phyloP scores from a whole-genome alignment of 1,140 invertebrate species.

The Acromyrmex heyeri region DNA sequence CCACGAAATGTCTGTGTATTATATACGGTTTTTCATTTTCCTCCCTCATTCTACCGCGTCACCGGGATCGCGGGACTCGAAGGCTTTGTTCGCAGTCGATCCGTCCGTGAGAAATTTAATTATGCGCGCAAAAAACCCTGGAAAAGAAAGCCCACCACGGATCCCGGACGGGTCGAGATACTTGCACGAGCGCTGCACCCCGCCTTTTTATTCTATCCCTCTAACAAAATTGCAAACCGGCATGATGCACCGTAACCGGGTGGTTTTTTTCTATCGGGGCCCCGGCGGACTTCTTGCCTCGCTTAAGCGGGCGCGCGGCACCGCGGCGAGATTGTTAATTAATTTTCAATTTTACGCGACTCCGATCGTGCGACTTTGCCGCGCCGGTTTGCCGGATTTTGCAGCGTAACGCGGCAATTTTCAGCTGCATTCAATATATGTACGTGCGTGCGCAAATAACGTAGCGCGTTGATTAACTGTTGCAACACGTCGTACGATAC shows the following conservation, averaged over 20 bases:
- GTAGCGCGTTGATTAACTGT: slow-evolving; percentile 54
- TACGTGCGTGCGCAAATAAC: slow-evolving; percentile 48
- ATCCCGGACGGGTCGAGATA: slow-evolving; percentile 33
- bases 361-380: slow-evolving; percentile 43
- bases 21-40: slow-evolving; percentile 32
- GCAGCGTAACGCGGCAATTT: slow-evolving; percentile 62
- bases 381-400: slow-evolving; percentile 49
- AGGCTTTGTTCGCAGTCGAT: slow-evolving; percentile 54
- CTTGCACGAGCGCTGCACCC: slow-evolving; percentile 24
- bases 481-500: slow-evolving; percentile 27
- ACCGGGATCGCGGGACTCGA: not conserved
- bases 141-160: slow-evolving; percentile 48
- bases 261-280: slow-evolving; percentile 28
- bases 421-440: slow-evolving; percentile 44
- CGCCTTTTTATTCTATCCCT: slow-evolving; percentile 38
- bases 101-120: slow-evolving; percentile 59
- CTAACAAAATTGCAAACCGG: slow-evolving; percentile 52
- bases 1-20: slow-evolving; percentile 2
- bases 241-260: slow-evolving; percentile 53
- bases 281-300: slow-evolving; percentile 38
- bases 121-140: slow-evolving; percentile 57
- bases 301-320: slow-evolving; percentile 33
- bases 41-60: not conserved
- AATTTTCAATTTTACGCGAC: slow-evolving; percentile 65
- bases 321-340: slow-evolving; percentile 63